A percentile compares a stretch with the other conserved stretches of the same genome.
These are phyloP conservation scores for Regulus satrapa DNA, from an alignment of 2,113 vertebrate species.

Conservation along the genomic window DNA sequence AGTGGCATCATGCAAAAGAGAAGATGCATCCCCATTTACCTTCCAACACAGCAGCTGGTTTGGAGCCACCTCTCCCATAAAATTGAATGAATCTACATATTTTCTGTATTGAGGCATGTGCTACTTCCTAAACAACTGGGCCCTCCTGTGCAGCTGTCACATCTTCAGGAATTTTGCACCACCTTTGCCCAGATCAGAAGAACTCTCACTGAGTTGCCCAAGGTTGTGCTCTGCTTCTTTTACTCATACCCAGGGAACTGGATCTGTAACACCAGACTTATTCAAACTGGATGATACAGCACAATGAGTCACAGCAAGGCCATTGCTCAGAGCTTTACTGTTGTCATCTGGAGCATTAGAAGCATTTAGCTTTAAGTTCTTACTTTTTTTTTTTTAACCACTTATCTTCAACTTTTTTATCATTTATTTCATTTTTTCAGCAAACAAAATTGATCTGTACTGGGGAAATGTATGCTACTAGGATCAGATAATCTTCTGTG, in stretches of 20 bases:
- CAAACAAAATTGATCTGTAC: neutral
- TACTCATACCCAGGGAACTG: neutral
- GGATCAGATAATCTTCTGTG: neutral
- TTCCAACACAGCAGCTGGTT: neutral
- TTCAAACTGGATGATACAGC: neutral
- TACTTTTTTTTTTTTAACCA: neutral
- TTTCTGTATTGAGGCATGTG: fast-evolving
- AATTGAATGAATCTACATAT: neutral
- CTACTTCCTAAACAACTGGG: neutral
- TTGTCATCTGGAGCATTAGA: neutral
- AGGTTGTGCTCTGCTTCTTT: neutral
- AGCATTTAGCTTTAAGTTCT: neutral
- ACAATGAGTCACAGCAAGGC: neutral
- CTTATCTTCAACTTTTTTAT: neutral
- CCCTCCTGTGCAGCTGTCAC: neutral
- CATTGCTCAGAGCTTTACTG: neutral
- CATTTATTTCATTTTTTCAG: neutral
- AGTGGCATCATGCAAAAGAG: neutral
- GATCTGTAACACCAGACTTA: neutral
- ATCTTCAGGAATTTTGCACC: neutral
- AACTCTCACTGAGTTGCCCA: fast-evolving
- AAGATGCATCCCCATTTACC: neutral
- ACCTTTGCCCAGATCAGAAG: neutral
- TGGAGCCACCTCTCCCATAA: neutral
- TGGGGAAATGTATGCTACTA: neutral